These are phyloP conservation scores for Drosophila affinis DNA, from an alignment of 2,888 invertebrate genomes.

Conservation along the genomic window DNA sequence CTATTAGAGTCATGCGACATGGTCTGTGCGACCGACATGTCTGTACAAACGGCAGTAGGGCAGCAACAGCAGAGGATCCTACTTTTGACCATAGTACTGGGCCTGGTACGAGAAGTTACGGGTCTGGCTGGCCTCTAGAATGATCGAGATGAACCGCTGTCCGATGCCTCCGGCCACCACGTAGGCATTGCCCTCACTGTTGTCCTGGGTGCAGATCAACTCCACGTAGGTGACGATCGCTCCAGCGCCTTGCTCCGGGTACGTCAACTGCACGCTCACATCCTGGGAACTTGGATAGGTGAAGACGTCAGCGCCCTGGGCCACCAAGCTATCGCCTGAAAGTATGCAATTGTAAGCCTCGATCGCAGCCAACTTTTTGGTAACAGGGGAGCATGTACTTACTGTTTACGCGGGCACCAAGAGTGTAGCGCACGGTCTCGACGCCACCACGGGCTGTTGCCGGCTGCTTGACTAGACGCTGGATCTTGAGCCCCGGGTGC, in stretches of 20 bases:
- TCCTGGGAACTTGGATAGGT: slow-evolving; percentile 73
- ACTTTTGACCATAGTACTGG: slow-evolving; percentile 73
- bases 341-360: slow-evolving; percentile 27
- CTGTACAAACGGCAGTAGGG: not conserved
- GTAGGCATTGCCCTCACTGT: slow-evolving; percentile 79
- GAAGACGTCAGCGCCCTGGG: slow-evolving; percentile 74
- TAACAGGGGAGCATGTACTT: slow-evolving; percentile 33
- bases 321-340: slow-evolving; percentile 79
- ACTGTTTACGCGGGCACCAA: slow-evolving; percentile 79
- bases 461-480: slow-evolving; percentile 64
- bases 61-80: slow-evolving; percentile 4
- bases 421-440: slow-evolving; percentile 72
- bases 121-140: slow-evolving; percentile 80
- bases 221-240: slow-evolving; percentile 78
- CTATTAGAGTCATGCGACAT: slow-evolving; percentile 6
- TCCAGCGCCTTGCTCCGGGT: slow-evolving; percentile 77
- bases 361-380: slow-evolving; percentile 4
- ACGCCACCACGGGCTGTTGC: slow-evolving; percentile 32
- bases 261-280: slow-evolving; percentile 78
- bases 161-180: slow-evolving; percentile 82
- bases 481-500: slow-evolving; percentile 72
- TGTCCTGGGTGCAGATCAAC: slow-evolving; percentile 76
- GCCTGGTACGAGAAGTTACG: slow-evolving; percentile 77
- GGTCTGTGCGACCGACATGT: not conserved
- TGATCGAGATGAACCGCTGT: slow-evolving; percentile 78